phyloP scores from a whole-genome alignment of 2,113 vertebrate species.

The Protobothrops flavoviridis region DNA sequence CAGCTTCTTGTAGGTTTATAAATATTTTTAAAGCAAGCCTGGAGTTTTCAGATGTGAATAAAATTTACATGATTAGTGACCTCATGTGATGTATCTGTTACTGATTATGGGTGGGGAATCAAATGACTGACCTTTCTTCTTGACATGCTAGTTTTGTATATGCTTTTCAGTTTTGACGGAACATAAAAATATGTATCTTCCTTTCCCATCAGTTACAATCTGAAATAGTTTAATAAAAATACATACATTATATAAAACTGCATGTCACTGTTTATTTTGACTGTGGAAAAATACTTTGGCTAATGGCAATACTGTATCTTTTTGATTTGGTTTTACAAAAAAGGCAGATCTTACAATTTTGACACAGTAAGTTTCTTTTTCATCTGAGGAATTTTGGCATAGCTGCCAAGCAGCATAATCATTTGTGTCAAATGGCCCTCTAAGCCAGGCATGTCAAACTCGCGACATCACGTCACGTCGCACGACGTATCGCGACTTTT shows the following conservation, averaged over 20 bases:
- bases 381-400: neutral
- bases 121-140: neutral
- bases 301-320: neutral
- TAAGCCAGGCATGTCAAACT: no score
- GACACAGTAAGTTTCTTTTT: neutral
- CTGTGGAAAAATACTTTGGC: neutral
- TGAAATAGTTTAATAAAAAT: neutral
- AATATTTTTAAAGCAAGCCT: neutral
- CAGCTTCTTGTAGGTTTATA: neutral
- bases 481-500: no score
- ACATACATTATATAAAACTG: neutral
- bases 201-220: neutral
- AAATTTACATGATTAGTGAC: neutral
- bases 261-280: neutral
- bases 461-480: no score
- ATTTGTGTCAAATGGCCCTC: neutral
- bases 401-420: neutral
- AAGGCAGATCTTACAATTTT: neutral
- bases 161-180: neutral
- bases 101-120: neutral
- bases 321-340: neutral
- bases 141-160: neutral
- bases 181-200: neutral
- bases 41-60: neutral
- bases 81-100: conserved; percentile 5